These are phyloP conservation scores for Euspilapteryx auroguttella DNA, from an alignment of 2,888 invertebrate genomes.

Conservation along the genomic window DNA sequence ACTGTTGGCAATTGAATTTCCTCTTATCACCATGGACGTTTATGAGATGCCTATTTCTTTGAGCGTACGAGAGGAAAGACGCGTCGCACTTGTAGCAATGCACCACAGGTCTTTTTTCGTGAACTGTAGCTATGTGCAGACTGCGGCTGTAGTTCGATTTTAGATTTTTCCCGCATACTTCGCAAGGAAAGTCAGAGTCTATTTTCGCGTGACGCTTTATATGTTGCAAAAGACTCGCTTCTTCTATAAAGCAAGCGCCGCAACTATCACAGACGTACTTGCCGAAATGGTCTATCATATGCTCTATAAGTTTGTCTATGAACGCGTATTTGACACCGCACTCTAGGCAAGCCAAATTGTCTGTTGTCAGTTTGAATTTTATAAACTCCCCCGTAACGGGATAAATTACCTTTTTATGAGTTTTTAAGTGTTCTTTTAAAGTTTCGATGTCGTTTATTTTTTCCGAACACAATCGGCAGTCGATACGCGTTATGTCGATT, in stretches of 20 bases:
- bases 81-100: constrained; percentile 41
- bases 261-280: constrained; percentile 9
- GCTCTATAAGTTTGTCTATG: constrained; percentile 5
- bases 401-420: constrained; percentile 3
- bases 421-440: constrained; percentile 3
- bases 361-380: constrained; percentile 1
- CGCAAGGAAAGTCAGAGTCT: constrained; percentile 47
- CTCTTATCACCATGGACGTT: constrained; percentile 18
- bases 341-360: constrained; percentile 4
- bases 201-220: constrained; percentile 10
- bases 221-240: constrained; percentile 17
- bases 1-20: constrained; percentile 18
- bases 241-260: constrained; percentile 15
- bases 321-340: constrained; percentile 14
- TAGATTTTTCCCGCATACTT: constrained; percentile 42
- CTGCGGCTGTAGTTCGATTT: constrained; percentile 37
- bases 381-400: constrained; percentile 1
- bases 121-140: constrained; percentile 30
- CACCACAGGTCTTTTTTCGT: constrained; percentile 38
- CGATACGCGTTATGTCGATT: constrained; percentile 5
- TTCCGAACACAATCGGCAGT: constrained; percentile 5
- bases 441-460: constrained; percentile 1
- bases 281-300: constrained; percentile 6
- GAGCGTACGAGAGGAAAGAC: constrained; percentile 30
- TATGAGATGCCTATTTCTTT: constrained; percentile 17